Conservation (phyloP, 2,797 vertebrate species). For the Mormyrus hasselquistii region DNA sequence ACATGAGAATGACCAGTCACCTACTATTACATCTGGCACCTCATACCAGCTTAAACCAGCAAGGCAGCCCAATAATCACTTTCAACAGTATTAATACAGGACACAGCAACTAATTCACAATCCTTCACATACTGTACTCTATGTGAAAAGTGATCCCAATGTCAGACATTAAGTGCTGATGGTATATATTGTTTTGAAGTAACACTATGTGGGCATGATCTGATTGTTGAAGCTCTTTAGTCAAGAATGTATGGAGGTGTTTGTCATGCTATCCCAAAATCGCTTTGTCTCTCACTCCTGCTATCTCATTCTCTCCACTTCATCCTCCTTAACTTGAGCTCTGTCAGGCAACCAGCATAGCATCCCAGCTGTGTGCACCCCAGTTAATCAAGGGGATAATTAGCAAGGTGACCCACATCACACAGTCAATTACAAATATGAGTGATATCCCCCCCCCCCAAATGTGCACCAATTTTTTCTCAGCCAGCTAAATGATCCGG, state of each 20-base stretch:
- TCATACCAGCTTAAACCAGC: no score
- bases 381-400: background rate
- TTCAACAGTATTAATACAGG: background rate
- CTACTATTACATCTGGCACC: no score
- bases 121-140: background rate
- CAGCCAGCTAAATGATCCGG: background rate
- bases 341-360: background rate
- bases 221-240: background rate
- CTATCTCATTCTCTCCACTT: background rate
- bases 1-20: no score
- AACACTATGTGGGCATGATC: background rate
- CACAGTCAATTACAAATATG: constrained; percentile 6
- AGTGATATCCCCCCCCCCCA: background rate
- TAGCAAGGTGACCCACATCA: background rate
- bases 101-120: background rate
- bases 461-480: background rate
- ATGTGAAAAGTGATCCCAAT: background rate
- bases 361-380: background rate
- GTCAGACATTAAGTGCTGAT: background rate
- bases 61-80: background rate
- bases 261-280: background rate
- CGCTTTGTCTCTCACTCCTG: background rate
- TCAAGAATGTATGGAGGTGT: background rate
- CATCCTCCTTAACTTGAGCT: background rate
- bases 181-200: background rate